Evolutionary conservation across 2,797 vertebrate genomes (phyloP).

Genomic region (Lophius americanus): DNA sequence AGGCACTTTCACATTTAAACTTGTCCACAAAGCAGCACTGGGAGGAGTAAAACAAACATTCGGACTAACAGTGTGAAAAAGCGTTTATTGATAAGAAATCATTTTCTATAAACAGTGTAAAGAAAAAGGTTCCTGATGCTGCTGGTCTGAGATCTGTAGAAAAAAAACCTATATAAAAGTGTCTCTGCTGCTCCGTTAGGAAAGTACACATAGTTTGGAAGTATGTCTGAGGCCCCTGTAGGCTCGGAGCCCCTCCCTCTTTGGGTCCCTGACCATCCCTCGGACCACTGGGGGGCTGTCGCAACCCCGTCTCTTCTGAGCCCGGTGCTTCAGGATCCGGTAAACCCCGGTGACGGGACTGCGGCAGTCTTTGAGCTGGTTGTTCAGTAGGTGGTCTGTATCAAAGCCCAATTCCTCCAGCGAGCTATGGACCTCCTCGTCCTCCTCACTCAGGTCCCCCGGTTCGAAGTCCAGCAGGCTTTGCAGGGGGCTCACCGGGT

Average conservation of each 20-base stretch:
- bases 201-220: conserved; percentile 89
- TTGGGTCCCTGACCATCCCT: conserved; percentile 83
- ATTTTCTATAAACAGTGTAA: neutral
- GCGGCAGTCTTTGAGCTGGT: conserved; percentile 77
- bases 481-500: conserved; percentile 78
- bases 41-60: neutral
- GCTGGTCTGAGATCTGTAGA: neutral
- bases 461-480: conserved; percentile 71
- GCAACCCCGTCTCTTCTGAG: conserved; percentile 84
- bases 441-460: conserved; percentile 76
- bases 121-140: neutral
- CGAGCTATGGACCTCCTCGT: conserved; percentile 82
- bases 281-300: conserved; percentile 84
- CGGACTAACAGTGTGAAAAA: conserved; percentile 19
- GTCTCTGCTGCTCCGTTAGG: conserved; percentile 41
- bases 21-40: neutral
- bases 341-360: conserved; percentile 89
- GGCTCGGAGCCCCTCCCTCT: conserved; percentile 81
- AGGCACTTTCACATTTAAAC: conserved; percentile 49
- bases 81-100: neutral
- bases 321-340: conserved; percentile 88
- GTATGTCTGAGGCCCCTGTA: conserved; percentile 87
- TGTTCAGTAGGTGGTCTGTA: conserved; percentile 84
- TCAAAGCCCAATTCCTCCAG: conserved; percentile 89
- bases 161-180: conserved; percentile 22